These are phyloP conservation scores for Dipodomys stephensi DNA, from an alignment of 2,113 vertebrate species.

Conservation along the genomic window DNA sequence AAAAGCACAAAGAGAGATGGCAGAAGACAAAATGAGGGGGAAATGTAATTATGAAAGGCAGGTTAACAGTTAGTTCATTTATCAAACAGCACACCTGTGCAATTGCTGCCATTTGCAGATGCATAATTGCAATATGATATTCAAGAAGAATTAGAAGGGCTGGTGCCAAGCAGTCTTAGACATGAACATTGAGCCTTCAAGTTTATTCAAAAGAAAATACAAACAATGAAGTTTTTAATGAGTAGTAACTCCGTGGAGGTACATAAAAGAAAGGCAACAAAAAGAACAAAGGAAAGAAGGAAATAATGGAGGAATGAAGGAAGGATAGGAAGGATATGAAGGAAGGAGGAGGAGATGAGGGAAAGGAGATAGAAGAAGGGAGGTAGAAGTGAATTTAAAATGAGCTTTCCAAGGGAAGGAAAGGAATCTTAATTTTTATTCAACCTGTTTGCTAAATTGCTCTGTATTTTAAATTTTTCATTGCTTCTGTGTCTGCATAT, in stretches of 20 bases:
- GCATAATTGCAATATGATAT: conserved; percentile 24
- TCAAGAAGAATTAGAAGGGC: conserved; percentile 1
- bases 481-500: neutral
- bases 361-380: too few relatives aligned
- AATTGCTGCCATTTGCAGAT: neutral
- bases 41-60: conserved; percentile 59
- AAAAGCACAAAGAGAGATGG: conserved; percentile 17
- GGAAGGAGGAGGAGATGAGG: neutral
- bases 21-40: conserved; percentile 45
- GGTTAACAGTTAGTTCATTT: conserved; percentile 38
- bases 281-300: neutral
- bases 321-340: neutral
- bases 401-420: neutral
- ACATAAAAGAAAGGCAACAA: neutral
- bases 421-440: neutral
- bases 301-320: too few relatives aligned
- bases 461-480: neutral
- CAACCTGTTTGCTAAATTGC: neutral
- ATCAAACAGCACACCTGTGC: conserved; percentile 53
- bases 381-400: neutral
- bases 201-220: neutral
- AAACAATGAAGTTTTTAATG: neutral
- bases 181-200: neutral
- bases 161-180: neutral
- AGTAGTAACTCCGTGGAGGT: neutral